Base-by-base conservation (phyloP, 2,888 invertebrate genomes). In the Amaurobius ferox region DNA sequence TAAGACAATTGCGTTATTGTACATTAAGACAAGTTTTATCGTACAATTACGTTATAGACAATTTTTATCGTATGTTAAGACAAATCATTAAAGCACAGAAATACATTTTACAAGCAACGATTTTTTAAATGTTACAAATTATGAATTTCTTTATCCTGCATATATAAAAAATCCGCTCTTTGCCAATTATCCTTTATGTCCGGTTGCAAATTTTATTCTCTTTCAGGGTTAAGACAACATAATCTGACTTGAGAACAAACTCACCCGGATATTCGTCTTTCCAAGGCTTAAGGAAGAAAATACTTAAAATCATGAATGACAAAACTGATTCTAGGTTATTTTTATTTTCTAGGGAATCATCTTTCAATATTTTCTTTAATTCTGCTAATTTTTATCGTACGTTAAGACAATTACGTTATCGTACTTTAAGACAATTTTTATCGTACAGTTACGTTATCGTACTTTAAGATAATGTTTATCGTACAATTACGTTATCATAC, bases 241-340 rank as follows among this genome's bases (percentile, higher is more conserved):
- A 55, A 55, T 55, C 23, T 55, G 55, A 1, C 23, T 23, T 5
- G 23, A 55, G 23, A 55, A 23, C 55, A n/a, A n/a, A n/a, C n/a
- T n/a, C n/a, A n/a, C 55, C 23, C 55, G 55, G 55, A 55, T 55
- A 55, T 55, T 55, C 55, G 3, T 23, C 55, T 55, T 55, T 44
- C 16, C n/a, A 44, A 2, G 44, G n/a, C 44, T n/a, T 11, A 44
- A 44, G 44, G 44, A n/a, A 44, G 9, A 44, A 6, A 44, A 16
- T 13, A 44, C 16, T 44, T 44, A 44, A 44, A 16, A 2, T 13
- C 44, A 16, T 44, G 44, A 16, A 11, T 44, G 44, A 44, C 44
- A n/a, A 44, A 44, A n/a, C 6, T 44, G 2, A 13, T 44, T 44
- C 44, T 11, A n/a, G 2, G 44, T 16, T 16, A n/a, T 5, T 44